Percentiles rank a stretch among this genome's conserved stretches.
These are phyloP conservation scores for Dicyrtomina minuta DNA, from an alignment of 2,888 invertebrate genomes.

Conservation along the genomic window DNA sequence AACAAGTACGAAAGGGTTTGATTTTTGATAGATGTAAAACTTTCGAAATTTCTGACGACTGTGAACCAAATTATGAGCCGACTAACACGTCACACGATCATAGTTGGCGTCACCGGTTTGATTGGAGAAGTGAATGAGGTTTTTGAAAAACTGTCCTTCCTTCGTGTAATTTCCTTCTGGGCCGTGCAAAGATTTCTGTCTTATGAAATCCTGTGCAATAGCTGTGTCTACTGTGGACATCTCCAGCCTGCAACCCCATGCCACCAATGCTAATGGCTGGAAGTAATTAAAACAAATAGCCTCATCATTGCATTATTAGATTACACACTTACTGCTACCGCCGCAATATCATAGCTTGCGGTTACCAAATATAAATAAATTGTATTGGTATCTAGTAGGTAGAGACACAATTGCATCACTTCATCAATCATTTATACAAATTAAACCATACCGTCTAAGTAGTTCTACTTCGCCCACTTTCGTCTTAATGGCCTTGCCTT, in stretches of 20 bases:
- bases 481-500: too few species aligned
- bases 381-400: too few species aligned
- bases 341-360: too few species aligned
- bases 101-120: conserved; percentile 20
- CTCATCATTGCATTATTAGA: not conserved
- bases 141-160: conserved; percentile 63
- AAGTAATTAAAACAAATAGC: conserved; percentile 54
- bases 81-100: conserved; percentile 23
- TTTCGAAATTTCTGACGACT: too few species aligned
- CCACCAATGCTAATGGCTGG: conserved; percentile 71
- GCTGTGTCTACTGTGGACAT: conserved; percentile 68
- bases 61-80: not conserved
- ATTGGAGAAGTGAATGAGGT: conserved; percentile 58
- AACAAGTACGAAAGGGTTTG: too few species aligned
- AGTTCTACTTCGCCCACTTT: too few species aligned
- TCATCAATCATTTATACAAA: too few species aligned
- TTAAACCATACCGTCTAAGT: too few species aligned
- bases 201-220: conserved; percentile 66
- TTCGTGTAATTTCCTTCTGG: conserved; percentile 60
- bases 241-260: conserved; percentile 72
- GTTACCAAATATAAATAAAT: too few species aligned
- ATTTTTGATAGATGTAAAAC: too few species aligned
- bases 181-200: conserved; percentile 63
- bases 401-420: too few species aligned
- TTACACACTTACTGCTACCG: too few species aligned